These are phyloP conservation scores for Melolontha melolontha DNA, from an alignment of 2,888 invertebrate genomes.

Conservation along the genomic window DNA sequence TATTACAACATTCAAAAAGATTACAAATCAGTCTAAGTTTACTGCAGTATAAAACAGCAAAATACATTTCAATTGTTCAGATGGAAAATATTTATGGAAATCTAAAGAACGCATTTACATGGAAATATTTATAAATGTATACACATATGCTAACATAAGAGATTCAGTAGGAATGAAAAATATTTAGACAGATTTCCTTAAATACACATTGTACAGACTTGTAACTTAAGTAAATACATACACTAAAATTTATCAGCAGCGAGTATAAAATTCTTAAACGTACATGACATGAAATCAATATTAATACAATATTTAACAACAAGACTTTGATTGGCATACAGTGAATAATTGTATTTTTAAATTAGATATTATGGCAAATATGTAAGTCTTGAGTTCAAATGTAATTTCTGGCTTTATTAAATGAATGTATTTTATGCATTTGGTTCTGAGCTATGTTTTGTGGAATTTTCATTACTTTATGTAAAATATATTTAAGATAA, in stretches of 20 bases:
- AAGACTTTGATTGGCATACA: conserved; percentile 45
- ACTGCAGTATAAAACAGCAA: conserved; percentile 34
- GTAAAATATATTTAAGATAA: too few relatives aligned
- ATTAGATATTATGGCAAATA: neutral
- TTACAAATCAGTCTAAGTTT: conserved; percentile 43
- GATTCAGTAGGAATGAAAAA: conserved; percentile 33
- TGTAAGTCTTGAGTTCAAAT: too few relatives aligned
- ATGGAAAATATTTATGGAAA: conserved; percentile 34
- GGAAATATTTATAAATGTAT: conserved; percentile 31
- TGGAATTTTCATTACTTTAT: too few relatives aligned
- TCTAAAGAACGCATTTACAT: conserved; percentile 21
- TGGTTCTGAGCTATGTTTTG: too few relatives aligned
- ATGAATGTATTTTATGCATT: too few relatives aligned
- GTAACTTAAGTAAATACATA: conserved; percentile 19
- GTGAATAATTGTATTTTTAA: conserved; percentile 33
- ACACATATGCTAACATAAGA: conserved; percentile 38
- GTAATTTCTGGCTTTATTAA: too few relatives aligned
- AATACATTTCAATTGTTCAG: conserved; percentile 17
- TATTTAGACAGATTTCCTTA: conserved; percentile 24
- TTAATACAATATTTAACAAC: conserved; percentile 26
- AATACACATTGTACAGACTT: conserved; percentile 23
- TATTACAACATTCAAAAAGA: conserved; percentile 48
- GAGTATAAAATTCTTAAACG: conserved; percentile 23
- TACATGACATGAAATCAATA: conserved; percentile 13
- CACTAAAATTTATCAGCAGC: conserved; percentile 18